Base-by-base conservation (phyloP, 2,113 vertebrate species). In the Ctenodactylus gundi region DNA sequence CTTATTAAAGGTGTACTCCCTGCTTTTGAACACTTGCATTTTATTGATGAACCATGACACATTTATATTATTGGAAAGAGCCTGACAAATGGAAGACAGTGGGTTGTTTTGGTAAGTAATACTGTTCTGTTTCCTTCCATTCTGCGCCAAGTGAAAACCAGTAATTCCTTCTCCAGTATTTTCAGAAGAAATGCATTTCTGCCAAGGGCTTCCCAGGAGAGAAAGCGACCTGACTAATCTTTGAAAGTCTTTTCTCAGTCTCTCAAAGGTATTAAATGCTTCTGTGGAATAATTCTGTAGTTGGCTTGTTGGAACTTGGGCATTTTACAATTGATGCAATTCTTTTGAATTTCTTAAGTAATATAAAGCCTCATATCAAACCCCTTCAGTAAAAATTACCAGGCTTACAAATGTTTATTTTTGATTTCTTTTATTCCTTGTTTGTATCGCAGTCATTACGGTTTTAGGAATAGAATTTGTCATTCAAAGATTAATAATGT, bases 281-380 rank as follows among this genome's bases (percentile, higher is more conserved):
- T 93, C 80, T 81, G 6, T 72, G n/a, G 85, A 93, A 75, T 76
- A 51, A 80, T 83, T 91, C 31, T 36, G 23, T 60, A 4, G 8
- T 89, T 86, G 85, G 49, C n/a, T 85, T 94, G 75, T 51, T 90
- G 91, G 93, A 92, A 87, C 70, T 27, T 94, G 85, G 90, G 96
- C 93, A 93, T 95, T 94, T 90, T 86, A 95, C 7, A 92, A 18
- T 64, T 60, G 60, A 83, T 94, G 89, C 87, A 96, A 83, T 82
- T 85, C 18, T 91, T 94, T 76, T 90, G 31, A 78, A 34, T 93
- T 91, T 64, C n/a, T 58, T 90, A 84, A 57, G 27, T 46, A 93
- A 81, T 88, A 78, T 70, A 93, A 95, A 84, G 6, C 44, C 18
- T 88, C 31, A 73, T 4, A 4, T 85, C 86, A 94, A 86, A 65